Base-by-base conservation (phyloP, 2,888 invertebrate genomes). In the Lasioglossum malachurum region DNA sequence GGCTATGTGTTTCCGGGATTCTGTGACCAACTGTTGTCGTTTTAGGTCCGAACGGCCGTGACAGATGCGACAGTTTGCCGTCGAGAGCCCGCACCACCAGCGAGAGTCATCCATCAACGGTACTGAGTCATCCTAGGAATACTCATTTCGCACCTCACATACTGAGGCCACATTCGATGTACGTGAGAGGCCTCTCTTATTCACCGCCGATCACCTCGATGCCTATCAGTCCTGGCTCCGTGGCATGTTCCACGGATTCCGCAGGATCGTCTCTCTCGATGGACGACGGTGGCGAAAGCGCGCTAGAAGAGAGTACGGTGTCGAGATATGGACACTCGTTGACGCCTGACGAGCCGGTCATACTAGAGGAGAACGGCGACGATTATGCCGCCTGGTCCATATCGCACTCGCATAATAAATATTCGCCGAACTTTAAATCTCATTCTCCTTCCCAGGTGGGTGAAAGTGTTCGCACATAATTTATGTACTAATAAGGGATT, bases 61-160 rank as follows among this genome's bases (percentile, higher is more conserved):
- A 97, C 92, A 96, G 98, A 83, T 98, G 98, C 95, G 98, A 98
- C 95, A 98, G 98, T 94, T 97, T 98, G 96, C 98, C 98, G 7
- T 97, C 97, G 23, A 96, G 98, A 86, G 96, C 97, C 60, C 96
- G 97, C 60, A 97, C 97, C 23, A 96, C 96, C 71, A 97, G 97
- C 92, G 97, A 97, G 93, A 96, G 97, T 84, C 95, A 95, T 81
- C 94, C 94, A 0, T 53, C 89, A 16, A 91, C 95, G 12, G 92
- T 95, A 46, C 16, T 89, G 41, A 94, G 93, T 69, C 93, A 95
- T 90, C 91, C 94, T 35, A 94, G 95, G 90, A 95, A 95, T 78
- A 94, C 95, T 78, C 95, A 96, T 78, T 93, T 96, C 86, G 94
- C 95, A 90, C 94, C 96, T 87, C 95, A 96, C 67, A 94, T 96